Base-by-base conservation (phyloP, 2,888 invertebrate species). In the Hirtodrosophila trivittata region DNA sequence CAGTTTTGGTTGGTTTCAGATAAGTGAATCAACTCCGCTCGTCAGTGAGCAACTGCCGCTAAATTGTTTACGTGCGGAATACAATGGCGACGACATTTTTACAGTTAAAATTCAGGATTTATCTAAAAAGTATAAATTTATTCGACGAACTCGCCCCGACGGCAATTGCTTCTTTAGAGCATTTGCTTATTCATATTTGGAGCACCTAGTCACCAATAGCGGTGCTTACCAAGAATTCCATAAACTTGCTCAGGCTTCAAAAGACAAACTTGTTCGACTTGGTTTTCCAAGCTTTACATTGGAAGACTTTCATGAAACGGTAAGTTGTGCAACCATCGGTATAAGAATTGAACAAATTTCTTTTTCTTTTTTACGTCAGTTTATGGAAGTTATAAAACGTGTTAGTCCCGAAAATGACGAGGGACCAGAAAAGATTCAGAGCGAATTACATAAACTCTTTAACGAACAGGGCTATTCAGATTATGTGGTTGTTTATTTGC, bases 121-220 rank as follows among this genome's bases (percentile, higher is more conserved):
- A 70, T 92, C 94, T 56, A 93, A 94, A 67, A 96, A 96, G 88
- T 98, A 97, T 91, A 94, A 94, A 87, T 93, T 92, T 87, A 94
- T 98, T 75, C 93, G 98, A 70, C 94, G 97, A 89, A 98, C 97
- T 43, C 93, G 98, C 73, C 98, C 98, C 1, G 98, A 99, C 92
- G 98, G 98, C 28, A 99, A 98, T 90, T 99, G 98, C 90, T 98
- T 99, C 91, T 98, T 97, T 91, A 93, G 99, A 84, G 98, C 98
- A 42, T 98, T 98, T 91, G 97, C 96, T 33, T 99, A 96, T 91
- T 96, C 97, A 26, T 97, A 96, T 91, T 93, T 98, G 90, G 98
- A 98, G 92, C 93, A 94, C 89, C 93, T 98, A 86, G 93, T 98
- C 57, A 93, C 93, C 71, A 94, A 97, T 91, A 94, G 94, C 89